Conservation (phyloP, 2,113 vertebrate species). For the Oceanodroma tethys region DNA sequence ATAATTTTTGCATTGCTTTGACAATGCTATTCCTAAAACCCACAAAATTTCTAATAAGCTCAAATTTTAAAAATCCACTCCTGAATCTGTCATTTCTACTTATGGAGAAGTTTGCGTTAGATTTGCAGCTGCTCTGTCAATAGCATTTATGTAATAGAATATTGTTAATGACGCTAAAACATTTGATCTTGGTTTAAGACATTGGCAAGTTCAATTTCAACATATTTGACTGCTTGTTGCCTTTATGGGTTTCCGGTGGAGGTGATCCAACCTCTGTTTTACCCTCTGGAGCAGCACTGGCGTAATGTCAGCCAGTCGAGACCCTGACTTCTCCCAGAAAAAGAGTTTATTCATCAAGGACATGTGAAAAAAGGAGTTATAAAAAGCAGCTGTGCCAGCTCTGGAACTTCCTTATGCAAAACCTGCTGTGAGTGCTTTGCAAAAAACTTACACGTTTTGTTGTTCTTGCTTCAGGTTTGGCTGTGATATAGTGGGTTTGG, state of each 20-base stretch:
- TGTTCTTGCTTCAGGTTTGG: not conserved
- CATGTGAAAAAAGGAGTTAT: not conserved
- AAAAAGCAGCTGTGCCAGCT: not conserved
- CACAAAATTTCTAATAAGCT: not conserved
- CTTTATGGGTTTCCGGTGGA: not conserved
- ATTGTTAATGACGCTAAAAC: not conserved
- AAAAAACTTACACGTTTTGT: not conserved
- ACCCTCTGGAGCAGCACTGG: not conserved
- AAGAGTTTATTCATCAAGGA: not conserved
- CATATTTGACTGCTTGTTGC: not conserved
- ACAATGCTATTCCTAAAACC: not conserved
- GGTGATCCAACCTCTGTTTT: not conserved
- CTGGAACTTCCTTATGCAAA: not conserved
- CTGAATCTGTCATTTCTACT: not conserved
- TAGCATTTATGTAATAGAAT: not conserved
- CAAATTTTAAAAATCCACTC: not conserved
- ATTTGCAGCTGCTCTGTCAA: not conserved
- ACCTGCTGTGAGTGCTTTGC: not conserved
- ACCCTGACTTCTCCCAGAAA: not conserved
- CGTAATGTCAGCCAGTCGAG: not conserved
- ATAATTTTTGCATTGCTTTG: not conserved
- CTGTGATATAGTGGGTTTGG: not conserved
- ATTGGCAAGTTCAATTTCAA: not conserved
- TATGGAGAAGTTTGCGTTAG: not conserved
- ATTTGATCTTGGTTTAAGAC: not conserved